Base-by-base conservation (phyloP, 2,113 vertebrate genomes). In the Crypturellus undulatus region DNA sequence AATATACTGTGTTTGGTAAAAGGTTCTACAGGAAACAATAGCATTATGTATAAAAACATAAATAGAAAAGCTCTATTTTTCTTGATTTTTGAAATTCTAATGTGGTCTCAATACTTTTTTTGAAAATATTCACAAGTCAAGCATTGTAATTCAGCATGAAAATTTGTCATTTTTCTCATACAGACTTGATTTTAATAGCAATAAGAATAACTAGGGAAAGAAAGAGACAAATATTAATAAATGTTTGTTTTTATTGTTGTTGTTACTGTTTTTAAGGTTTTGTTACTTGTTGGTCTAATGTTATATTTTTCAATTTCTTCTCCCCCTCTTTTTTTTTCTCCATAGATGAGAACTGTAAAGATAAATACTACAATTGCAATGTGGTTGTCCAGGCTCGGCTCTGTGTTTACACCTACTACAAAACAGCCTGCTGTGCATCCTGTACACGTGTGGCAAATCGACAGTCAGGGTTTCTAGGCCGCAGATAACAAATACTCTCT, bases 361-460 rank as follows among this genome's bases (percentile, higher is more conserved):
- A 99, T 89, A 99, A 99, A 89, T 99, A 99, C 96, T 99, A 98
- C 97, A 99, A 99, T 96, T 99, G 99, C 97, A 99, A 99, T 0
- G 99, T 99, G 97, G 99, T 99, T 95, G 99, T 99, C 20, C 99
- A 99, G 96, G 99, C 99, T 10, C 98, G 99, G 21, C 99, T 99
- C 38, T 99, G 99, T 4, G 99, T 99, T 87, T 99, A 99, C 84
- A 98, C 98, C 89, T 99, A 99, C 77, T 99, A 99, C 98, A 98
- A 99, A 97, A 98, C 97, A 0, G 98, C 98, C 13, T 99, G 99
- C 92, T 99, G 99, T 3, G 98, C 98, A 1, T 99, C 99, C 3
- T 99, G 99, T 51, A 97, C 97, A 2, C 98, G 98, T 0, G 98
- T 97, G 91, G 97, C 98, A 28, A 98, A 97, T 94, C 98, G 98